Conservation (phyloP, 2,797 vertebrate genomes). For the Tachyglossus aculeatus region DNA sequence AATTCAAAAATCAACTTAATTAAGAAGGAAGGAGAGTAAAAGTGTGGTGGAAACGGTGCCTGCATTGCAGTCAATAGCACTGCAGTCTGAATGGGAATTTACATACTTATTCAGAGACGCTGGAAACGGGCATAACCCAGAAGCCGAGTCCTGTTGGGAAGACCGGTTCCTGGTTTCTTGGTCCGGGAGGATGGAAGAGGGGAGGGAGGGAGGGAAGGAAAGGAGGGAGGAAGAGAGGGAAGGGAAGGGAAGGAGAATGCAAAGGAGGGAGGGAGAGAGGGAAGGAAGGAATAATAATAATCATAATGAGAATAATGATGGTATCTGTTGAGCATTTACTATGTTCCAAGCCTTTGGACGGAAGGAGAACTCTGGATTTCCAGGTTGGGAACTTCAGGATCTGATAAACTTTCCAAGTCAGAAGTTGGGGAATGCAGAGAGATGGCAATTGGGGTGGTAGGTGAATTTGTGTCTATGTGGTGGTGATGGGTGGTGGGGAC, state of each 20-base stretch:
- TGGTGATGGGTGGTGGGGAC: no score
- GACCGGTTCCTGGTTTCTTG: not conserved
- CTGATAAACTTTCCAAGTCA: not conserved
- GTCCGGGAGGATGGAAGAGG: not conserved
- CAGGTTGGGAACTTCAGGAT: not conserved
- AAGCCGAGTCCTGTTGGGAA: not conserved
- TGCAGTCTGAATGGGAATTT: slow-evolving; percentile 54
- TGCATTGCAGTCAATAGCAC: slow-evolving; percentile 71
- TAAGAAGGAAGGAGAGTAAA: no score
- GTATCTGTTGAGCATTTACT: no score
- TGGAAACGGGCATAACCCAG: not conserved
- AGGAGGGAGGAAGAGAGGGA: not conserved
- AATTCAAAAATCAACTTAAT: slow-evolving; percentile 65
- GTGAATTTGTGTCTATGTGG: no score
- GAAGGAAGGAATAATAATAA: no score
- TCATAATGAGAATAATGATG: no score
- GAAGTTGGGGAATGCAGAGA: not conserved
- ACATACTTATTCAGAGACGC: slow-evolving; percentile 11
- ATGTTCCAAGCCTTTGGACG: no score
- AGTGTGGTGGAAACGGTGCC: slow-evolving; percentile 34
- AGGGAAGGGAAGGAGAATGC: not conserved
- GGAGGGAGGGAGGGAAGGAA: not conserved
- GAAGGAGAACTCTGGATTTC: no score
- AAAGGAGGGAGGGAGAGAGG: not conserved
- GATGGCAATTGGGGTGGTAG: no score